Evolutionary conservation across 2,888 invertebrate genomes (phyloP).

Genomic region (Emesis russula): DNA sequence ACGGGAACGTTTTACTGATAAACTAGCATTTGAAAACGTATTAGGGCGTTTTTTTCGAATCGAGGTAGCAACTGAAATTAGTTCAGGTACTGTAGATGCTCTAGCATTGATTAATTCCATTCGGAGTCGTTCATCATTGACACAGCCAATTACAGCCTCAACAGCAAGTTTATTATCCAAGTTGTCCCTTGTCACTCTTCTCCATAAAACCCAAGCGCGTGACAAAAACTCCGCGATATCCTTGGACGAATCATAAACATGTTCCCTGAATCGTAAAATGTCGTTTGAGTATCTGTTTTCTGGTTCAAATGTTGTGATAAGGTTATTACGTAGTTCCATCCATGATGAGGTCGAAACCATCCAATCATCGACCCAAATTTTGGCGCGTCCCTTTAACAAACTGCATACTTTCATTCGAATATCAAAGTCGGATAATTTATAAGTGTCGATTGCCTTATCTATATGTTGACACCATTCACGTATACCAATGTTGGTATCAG

Average conservation of each 20-base stretch:
- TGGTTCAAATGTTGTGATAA: slow-evolving; percentile 69
- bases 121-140: slow-evolving; percentile 14
- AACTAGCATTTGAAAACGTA: neutral
- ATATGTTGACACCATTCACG: too few species aligned
- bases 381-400: slow-evolving; percentile 85
- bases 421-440: slow-evolving; percentile 83
- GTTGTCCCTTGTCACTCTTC: slow-evolving; percentile 37
- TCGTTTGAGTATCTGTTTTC: slow-evolving; percentile 60
- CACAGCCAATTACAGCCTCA: slow-evolving; percentile 30
- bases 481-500: too few species aligned
- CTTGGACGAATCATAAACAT: slow-evolving; percentile 50
- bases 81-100: slow-evolving; percentile 49
- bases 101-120: slow-evolving; percentile 55
- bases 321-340: slow-evolving; percentile 57
- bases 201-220: slow-evolving; percentile 54
- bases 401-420: slow-evolving; percentile 77
- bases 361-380: slow-evolving; percentile 86
- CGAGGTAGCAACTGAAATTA: slow-evolving; percentile 55
- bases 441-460: slow-evolving; percentile 65
- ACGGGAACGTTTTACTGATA: too few species aligned
- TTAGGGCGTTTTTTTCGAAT: slow-evolving; percentile 44
- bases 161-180: slow-evolving; percentile 10
- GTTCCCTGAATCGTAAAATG: slow-evolving; percentile 57
- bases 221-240: slow-evolving; percentile 68
- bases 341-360: slow-evolving; percentile 66